Evolutionary conservation across 2,888 invertebrate genomes (phyloP).

Genomic region (Pristionchus entomophagus): DNA sequence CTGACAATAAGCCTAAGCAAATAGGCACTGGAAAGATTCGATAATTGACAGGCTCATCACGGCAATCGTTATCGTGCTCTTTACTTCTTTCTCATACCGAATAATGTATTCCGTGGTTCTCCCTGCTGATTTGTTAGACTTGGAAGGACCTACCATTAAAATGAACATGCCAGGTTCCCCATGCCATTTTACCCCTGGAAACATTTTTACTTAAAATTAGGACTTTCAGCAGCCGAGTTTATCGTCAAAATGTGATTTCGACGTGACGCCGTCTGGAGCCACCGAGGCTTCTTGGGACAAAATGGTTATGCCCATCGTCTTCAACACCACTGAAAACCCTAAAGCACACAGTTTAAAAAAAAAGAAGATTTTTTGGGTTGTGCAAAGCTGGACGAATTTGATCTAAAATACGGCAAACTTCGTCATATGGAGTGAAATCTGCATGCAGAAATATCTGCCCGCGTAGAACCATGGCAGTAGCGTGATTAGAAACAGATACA

Average conservation of each 20-base stretch:
- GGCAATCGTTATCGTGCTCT: not conserved
- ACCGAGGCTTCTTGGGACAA: too few species aligned
- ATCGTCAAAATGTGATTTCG: too few species aligned
- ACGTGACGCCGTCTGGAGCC: too few species aligned
- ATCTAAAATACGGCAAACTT: not conserved
- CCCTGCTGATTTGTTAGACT: not conserved
- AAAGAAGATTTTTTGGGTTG: not conserved
- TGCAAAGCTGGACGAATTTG: not conserved
- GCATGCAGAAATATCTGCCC: not conserved
- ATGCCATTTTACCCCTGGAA: not conserved
- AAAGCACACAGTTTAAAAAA: not conserved
- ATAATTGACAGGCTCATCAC: not conserved
- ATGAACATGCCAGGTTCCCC: not conserved
- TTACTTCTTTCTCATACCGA: not conserved
- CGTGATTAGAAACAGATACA: too few species aligned
- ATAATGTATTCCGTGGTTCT: not conserved
- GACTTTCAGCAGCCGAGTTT: too few species aligned
- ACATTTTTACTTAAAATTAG: too few species aligned
- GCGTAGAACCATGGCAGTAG: not conserved
- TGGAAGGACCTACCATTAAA: not conserved
- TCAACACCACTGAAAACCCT: too few species aligned
- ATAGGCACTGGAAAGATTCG: not conserved
- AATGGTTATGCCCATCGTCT: too few species aligned
- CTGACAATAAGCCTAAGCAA: not conserved
- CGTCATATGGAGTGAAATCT: not conserved